phyloP scores from a whole-genome alignment of 2,797 vertebrate genomes.

The Spinibarbus caldwelli region DNA sequence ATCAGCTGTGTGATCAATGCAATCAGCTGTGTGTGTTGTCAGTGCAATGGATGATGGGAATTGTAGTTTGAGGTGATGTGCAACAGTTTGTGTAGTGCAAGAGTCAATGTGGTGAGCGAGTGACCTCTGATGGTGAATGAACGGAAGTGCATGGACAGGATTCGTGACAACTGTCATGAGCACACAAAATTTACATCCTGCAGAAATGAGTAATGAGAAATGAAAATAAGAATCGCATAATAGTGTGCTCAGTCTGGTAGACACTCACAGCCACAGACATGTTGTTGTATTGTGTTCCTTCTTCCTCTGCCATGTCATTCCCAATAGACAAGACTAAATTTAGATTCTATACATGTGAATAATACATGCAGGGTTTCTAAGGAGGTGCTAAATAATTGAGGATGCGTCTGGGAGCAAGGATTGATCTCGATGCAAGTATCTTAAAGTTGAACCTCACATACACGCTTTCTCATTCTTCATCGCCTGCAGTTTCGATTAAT shows the following conservation, averaged over 20 bases:
- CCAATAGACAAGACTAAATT: slow-evolving; percentile 61
- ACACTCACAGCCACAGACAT: not conserved
- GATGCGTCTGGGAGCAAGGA: slow-evolving; percentile 55
- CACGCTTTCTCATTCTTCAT: slow-evolving; percentile 46
- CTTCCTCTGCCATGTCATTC: slow-evolving; percentile 44
- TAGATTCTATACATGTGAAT: slow-evolving; percentile 64
- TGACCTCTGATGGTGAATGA: too few relatives aligned
- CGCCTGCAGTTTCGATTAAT: slow-evolving; percentile 45
- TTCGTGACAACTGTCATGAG: too few relatives aligned
- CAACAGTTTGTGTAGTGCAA: too few relatives aligned
- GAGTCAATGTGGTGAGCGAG: too few relatives aligned
- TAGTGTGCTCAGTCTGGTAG: not conserved
- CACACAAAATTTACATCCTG: not conserved
- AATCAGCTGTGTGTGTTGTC: too few relatives aligned
- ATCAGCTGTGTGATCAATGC: too few relatives aligned
- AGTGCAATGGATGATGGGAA: too few relatives aligned
- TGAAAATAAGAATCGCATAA: not conserved
- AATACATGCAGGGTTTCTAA: slow-evolving; percentile 65
- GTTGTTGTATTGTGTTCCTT: slow-evolving; percentile 32
- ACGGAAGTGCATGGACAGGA: too few relatives aligned
- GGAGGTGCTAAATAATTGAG: slow-evolving; percentile 65
- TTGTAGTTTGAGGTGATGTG: too few relatives aligned
- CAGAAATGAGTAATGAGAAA: not conserved
- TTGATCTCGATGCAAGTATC: slow-evolving; percentile 61
- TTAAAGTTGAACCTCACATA: slow-evolving; percentile 54